Percentiles rank a stretch among this genome's conserved stretches.
Conservation (phyloP, 2,797 vertebrate species). For the Myiotriccus ornatus region DNA sequence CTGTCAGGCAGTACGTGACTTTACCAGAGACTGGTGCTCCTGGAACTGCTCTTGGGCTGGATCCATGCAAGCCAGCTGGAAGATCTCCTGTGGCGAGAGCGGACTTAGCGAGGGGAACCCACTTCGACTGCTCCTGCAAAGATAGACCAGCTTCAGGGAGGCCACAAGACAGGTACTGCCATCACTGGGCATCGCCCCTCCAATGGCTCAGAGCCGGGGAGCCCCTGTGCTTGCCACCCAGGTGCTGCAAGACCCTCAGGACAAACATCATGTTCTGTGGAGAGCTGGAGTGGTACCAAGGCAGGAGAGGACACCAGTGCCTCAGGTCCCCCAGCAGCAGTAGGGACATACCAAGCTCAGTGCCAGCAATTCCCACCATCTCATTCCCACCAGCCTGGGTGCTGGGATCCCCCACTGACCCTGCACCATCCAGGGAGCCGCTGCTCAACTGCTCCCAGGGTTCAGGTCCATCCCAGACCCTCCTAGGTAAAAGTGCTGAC, state of each 20-base stretch:
- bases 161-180: not conserved
- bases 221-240: rapidly evolving
- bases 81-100: conserved; percentile 93
- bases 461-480: not conserved
- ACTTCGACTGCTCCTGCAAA: conserved; percentile 82
- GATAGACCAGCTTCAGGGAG: conserved; percentile 48
- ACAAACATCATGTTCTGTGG: not conserved
- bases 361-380: not conserved
- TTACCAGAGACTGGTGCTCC: conserved; percentile 88
- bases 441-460: not conserved
- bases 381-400: not conserved
- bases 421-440: not conserved
- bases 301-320: not conserved
- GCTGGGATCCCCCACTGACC: not conserved
- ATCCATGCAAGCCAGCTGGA: conserved; percentile 87
- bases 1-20: not conserved
- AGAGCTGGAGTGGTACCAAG: not conserved
- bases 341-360: not conserved
- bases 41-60: conserved; percentile 78
- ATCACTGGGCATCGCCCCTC: not conserved
- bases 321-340: not conserved
- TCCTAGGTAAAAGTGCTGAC: not conserved
- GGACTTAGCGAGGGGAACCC: conserved; percentile 91
- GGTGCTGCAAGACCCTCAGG: not conserved
- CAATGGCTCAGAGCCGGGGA: not conserved